These are phyloP conservation scores for Pelecanoides urinatrix DNA, from an alignment of 2,113 vertebrate species.

Conservation along the genomic window DNA sequence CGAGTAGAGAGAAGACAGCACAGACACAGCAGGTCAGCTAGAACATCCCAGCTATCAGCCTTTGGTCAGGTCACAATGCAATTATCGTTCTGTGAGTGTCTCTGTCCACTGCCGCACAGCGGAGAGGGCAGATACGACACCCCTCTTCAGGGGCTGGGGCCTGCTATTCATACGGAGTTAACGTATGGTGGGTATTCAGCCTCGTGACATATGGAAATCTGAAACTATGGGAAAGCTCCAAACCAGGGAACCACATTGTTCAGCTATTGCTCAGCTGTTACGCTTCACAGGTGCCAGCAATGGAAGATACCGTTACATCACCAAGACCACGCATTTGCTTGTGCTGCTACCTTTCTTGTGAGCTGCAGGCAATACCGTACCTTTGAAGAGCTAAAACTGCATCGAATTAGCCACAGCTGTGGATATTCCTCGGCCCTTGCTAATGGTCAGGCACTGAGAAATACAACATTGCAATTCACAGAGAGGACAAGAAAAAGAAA, in stretches of 20 bases:
- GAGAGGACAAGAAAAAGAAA: neutral
- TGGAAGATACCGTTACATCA: accelerated
- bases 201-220: neutral
- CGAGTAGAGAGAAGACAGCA: neutral
- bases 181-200: neutral
- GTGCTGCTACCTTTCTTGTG: neutral
- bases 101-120: neutral
- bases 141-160: too few species aligned
- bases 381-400: neutral
- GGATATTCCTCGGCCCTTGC: neutral
- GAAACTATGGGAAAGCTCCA: neutral
- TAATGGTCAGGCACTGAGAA: neutral
- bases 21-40: neutral
- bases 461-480: neutral
- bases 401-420: neutral
- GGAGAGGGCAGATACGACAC: neutral
- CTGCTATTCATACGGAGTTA: accelerated
- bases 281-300: neutral
- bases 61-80: neutral
- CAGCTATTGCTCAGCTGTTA: neutral
- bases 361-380: neutral
- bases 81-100: neutral
- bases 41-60: neutral
- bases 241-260: neutral
- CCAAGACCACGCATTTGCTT: neutral